Base-by-base conservation (phyloP, 2,113 vertebrate genomes). In the Myrmecophaga tridactyla region DNA sequence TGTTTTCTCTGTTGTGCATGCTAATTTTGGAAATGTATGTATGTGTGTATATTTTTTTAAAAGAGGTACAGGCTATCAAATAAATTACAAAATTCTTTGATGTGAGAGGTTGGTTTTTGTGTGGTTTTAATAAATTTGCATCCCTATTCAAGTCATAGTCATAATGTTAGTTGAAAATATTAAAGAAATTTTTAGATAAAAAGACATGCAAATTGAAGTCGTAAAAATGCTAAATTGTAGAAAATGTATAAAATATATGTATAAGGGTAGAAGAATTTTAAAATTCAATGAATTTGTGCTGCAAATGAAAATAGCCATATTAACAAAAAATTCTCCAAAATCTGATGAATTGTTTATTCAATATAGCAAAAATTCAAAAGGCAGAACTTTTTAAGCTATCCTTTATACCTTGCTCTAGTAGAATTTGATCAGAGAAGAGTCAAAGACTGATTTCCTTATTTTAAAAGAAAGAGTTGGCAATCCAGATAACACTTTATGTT, bases 261-360 rank as follows among this genome's bases (percentile, higher is more conserved):
- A 2, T 84, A 62, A 85, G 29, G 13, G 3, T 83, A 53, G 34
- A 91, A 94, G 39, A 89, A 75, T 75, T 84, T 46, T 86, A 88
- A 62, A 91, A 86, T 56, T 77, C 62, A 97, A 12, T 94, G 65
- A 83, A 69, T 69, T 89, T 92, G 89, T 31, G 87, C 92, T 53
- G 90, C n/a, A 94, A 29, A 67, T 70, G 75, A 95, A 96, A 88
- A 81, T 94, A 82, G 70, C 20, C 6, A 41, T 63, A 27, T 90
- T 90, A 53, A 92, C 31, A 86, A 67, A 88, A 94, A 39, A 78
- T 73, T 53, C 43, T 39, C 7, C 39, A 88, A 95, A 56, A 70
- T 78, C 67, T 89, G 41, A 56, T 96, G n/a, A 76, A 48, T 86
- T 84, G 17, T 27, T 92, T 77, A 60, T 70, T 97, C 29, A 53